Evolutionary conservation across 2,888 invertebrate genomes (phyloP), one percentile per base, ranked within the genome.

Genomic region (Acronicta alni): DNA sequence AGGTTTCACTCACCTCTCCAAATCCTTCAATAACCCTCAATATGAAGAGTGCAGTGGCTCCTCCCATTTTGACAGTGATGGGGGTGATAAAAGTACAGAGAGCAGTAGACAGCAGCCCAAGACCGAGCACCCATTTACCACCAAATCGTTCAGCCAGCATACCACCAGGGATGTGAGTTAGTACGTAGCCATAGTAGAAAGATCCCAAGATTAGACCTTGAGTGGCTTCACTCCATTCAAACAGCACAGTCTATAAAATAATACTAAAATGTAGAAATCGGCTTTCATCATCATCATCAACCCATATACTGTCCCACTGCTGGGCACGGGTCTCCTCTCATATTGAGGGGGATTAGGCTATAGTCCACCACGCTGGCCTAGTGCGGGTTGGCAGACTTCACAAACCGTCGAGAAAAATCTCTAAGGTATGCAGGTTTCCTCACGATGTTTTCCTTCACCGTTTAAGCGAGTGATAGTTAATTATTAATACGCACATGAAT

Each of bases 141-240:
- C 98, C 98, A 72, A 96, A 97, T 69, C 95, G 95, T 79, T 97
- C 97, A 0, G 98, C 96, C 51, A 98, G 80, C 83, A 97, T 95
- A 30, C 98, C 98, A 23, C 98, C 98, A 0, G 98, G 98, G 12
- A 98, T 87, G 78, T 98, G 98, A 0, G 97, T 97, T 0, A 97
- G 57, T 1, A 98, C 95, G 85, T 98, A 98, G 0, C 98, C 98
- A 92, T 97, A 97, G 89, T 97, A 98, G 86, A 98, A 98, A 0
- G 97, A 96, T 15, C 97, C 96, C 0, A 98, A 91, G 12, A 98
- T 95, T n/a, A 97, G 81, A 0, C 98, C 98, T 90, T 97, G 97
- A 0, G 96, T 95, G 17, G 95, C 89, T 86, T 96, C 96, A 47
- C 95, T 95, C 97, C 97, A 97, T 46, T 96, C 95, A 77, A 96